Evolutionary conservation across 2,113 vertebrate species (phyloP), one percentile per base, ranked within the genome.

Genomic region (Galbula dea): DNA sequence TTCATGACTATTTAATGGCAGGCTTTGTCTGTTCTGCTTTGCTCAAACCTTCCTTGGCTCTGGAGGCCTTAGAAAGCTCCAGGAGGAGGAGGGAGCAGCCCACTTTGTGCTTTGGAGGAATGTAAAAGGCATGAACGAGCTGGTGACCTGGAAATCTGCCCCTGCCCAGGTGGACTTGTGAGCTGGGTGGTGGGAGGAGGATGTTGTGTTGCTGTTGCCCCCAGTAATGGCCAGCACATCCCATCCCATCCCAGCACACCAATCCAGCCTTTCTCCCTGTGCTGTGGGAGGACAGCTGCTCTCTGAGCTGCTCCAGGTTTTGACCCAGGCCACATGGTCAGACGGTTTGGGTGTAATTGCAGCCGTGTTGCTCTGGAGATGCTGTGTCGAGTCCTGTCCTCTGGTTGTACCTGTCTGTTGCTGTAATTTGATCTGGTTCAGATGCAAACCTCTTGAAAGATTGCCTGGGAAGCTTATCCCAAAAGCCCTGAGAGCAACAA

Each of bases 1-100:
- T 48, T 88, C 87, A 73, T 88, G 27, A 58, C 48, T 67, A 24
- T 77, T 93, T 88, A 72, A 90, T 88, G 87, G 55, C 48, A 24
- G 59, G 27, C 69, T 84, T 86, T 77, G 57, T 80, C 63, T 76
- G 54, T 12, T 74, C 32, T 49, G 49, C 39, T 61, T 30, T 79
- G 46, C 69, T 19, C 46, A 16, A 10, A 27, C 75, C 43, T 18
- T 84, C 54, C 55, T 19, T 51, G 55, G 72, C 62, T 83, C 52
- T 34, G 7, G 75, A 69, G 84, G 41, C 36, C 80, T 21, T 36
- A 2, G 29, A 27, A 34, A 57, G 43, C 72, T 63, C 54, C 0
- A 3, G 32, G 43, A 0, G 13, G 61, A 24, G 45, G 13, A 41
- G 30, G 51, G 29, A 2, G 7, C 57, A 59, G 65, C 71, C 43